Percentiles rank a stretch among this genome's conserved stretches.
phyloP scores from a whole-genome alignment of 1,140 invertebrate genomes.

The Triops longicaudatus region DNA sequence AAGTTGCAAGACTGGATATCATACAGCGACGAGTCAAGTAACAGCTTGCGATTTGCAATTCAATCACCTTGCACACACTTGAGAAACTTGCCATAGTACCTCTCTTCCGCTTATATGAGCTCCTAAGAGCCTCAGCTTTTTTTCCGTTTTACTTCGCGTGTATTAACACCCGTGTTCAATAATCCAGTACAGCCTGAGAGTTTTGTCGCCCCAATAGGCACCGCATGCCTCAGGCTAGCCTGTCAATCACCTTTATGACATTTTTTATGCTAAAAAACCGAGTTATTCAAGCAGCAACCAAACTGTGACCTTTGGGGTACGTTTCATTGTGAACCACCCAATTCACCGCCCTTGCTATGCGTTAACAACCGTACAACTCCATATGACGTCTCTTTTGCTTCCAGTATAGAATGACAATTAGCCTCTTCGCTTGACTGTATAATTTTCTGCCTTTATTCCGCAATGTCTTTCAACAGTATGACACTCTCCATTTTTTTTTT shows the following conservation, averaged over 20 bases:
- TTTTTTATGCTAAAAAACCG: background rate
- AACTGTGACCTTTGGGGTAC: background rate
- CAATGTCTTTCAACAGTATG: background rate
- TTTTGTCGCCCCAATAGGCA: background rate
- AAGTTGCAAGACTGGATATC: background rate
- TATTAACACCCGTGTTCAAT: background rate
- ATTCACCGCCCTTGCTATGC: background rate
- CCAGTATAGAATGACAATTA: background rate
- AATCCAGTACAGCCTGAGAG: too few relatives aligned
- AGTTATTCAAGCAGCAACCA: background rate
- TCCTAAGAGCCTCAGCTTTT: background rate
- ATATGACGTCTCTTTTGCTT: background rate
- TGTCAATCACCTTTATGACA: background rate
- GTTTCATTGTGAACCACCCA: background rate
- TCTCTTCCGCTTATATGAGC: slow-evolving; percentile 10
- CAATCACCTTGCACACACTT: slow-evolving; percentile 14
- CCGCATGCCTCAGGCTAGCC: background rate
- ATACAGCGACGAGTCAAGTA: background rate
- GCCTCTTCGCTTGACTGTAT: slow-evolving; percentile 8
- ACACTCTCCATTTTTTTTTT: background rate
- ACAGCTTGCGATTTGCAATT: slow-evolving; percentile 11
- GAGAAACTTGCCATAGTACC: slow-evolving; percentile 9
- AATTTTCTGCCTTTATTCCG: background rate
- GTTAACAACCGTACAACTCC: background rate
- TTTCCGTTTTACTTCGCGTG: background rate